Evolutionary conservation across 2,113 vertebrate genomes (phyloP).

Genomic region (Ophiodon elongatus): DNA sequence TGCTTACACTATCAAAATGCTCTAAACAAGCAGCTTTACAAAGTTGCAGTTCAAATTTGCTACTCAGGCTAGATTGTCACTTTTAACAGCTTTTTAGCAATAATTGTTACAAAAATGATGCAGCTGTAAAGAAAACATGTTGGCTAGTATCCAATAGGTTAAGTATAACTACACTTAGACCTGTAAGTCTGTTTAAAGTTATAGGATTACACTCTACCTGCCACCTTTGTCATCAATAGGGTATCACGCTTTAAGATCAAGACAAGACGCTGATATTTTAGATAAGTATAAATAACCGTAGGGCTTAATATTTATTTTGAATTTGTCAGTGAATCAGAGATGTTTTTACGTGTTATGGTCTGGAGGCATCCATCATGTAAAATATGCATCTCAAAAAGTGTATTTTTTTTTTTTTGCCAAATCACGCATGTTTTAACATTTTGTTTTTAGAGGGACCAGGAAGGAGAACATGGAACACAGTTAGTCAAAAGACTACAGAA

Average conservation of each 20-base stretch:
- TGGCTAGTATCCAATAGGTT: conserved; percentile 55
- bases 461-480: conserved; percentile 36
- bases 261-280: conserved; percentile 63
- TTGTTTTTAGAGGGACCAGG: conserved; percentile 71
- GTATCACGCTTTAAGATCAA: conserved; percentile 67
- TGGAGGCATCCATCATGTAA: conserved; percentile 27
- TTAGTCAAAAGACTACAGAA: conserved; percentile 57
- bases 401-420: conserved; percentile 21
- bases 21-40: conserved; percentile 53
- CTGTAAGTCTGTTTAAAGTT: conserved; percentile 59
- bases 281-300: conserved; percentile 62
- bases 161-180: conserved; percentile 52
- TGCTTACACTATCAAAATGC: conserved; percentile 42
- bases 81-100: conserved; percentile 54
- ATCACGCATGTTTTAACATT: conserved; percentile 48
- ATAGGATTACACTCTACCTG: conserved; percentile 35
- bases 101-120: conserved; percentile 42
- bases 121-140: conserved; percentile 42
- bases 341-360: conserved; percentile 29
- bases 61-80: conserved; percentile 59
- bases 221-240: conserved; percentile 47
- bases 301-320: conserved; percentile 72
- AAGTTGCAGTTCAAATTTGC: conserved; percentile 29
- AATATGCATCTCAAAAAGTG: conserved; percentile 57
- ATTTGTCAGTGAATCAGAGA: conserved; percentile 51